These are phyloP conservation scores for Halisarca cf. caerulea DNA, from an alignment of 37 sponge, comb jelly and placozoan species.

Conservation along the genomic window DNA sequence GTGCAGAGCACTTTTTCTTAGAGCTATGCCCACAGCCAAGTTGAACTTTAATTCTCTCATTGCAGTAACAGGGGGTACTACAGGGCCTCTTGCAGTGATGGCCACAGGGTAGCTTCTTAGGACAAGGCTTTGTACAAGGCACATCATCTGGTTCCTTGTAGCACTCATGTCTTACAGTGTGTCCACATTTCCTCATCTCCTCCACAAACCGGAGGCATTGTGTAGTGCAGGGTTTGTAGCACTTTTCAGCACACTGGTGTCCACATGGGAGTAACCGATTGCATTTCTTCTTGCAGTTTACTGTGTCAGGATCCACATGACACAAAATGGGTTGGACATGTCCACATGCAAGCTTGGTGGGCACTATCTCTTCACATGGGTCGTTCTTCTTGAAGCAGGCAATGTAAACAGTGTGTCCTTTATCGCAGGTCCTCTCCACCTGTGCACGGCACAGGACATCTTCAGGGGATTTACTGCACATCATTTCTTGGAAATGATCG, in stretches of 20 bases:
- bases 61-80: conserved; percentile 55
- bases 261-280: not conserved
- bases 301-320: not conserved
- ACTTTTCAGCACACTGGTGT: not conserved
- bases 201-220: not conserved
- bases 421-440: not conserved
- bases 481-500: conserved; percentile 43
- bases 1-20: not conserved
- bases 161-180: conserved; percentile 8
- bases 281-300: conserved; percentile 18
- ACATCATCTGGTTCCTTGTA: not conserved
- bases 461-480: conserved; percentile 16
- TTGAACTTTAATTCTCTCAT: conserved; percentile 14
- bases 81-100: conserved; percentile 59
- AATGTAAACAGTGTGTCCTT: not conserved
- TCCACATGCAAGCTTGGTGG: not conserved
- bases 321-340: conserved; percentile 30
- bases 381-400: not conserved
- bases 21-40: not conserved
- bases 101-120: conserved; percentile 22
- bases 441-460: not conserved
- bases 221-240: not conserved
- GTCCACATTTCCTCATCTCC: not conserved
- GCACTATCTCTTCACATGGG: not conserved
- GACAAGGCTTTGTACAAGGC: not conserved